These are phyloP conservation scores for Eleutherodactylus coqui DNA, from an alignment of 2,797 vertebrate species.

Conservation along the genomic window DNA sequence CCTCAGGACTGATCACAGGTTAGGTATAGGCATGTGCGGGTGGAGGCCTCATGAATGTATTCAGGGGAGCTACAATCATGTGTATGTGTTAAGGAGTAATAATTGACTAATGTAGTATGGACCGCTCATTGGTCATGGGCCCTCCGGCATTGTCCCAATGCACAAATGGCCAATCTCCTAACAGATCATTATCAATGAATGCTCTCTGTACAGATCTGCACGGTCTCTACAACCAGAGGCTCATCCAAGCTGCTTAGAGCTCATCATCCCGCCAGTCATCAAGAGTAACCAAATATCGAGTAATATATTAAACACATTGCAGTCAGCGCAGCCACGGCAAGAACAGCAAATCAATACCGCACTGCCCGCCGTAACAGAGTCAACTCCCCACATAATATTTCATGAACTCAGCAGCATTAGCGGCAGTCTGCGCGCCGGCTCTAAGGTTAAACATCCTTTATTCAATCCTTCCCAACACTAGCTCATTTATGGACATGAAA, in stretches of 20 bases:
- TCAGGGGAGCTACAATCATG: too few relatives aligned
- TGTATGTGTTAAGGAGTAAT: too few relatives aligned
- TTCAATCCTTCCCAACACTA: conserved; percentile 4
- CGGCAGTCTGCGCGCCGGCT: not conserved
- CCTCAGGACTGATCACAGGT: too few relatives aligned
- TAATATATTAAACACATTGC: conserved; percentile 5
- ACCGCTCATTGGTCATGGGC: too few relatives aligned
- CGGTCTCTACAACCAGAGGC: not conserved
- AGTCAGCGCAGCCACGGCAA: not conserved
- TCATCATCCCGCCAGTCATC: not conserved
- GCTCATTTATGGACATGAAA: conserved; percentile 24
- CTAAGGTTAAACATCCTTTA: conserved; percentile 51
- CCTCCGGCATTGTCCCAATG: too few relatives aligned
- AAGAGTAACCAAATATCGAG: not conserved
- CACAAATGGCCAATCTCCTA: too few relatives aligned
- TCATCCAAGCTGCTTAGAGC: not conserved
- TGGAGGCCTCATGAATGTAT: too few relatives aligned
- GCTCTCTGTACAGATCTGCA: too few relatives aligned
- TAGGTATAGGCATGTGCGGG: too few relatives aligned
- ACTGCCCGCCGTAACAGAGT: not conserved
- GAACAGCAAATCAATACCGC: conserved; percentile 36
- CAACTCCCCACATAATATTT: conserved; percentile 47
- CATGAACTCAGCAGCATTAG: conserved; percentile 34
- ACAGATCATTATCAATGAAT: too few relatives aligned
- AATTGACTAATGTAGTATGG: too few relatives aligned